These are phyloP conservation scores for Umimayanthus chanpuru DNA, from an alignment of 92 coral and sea anemone genomes.

Conservation along the genomic window DNA sequence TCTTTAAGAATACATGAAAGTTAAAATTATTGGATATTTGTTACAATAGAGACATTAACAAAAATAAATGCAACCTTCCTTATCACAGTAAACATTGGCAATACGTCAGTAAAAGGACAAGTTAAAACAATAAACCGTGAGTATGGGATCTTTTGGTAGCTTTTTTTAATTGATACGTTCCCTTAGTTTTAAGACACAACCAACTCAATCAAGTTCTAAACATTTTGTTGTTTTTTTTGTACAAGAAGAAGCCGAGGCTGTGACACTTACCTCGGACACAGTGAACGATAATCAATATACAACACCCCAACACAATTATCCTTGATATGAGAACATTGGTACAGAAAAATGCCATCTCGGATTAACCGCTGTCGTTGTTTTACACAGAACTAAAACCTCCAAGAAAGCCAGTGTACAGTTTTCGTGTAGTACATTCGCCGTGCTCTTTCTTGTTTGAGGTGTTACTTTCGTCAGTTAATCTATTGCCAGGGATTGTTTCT, in stretches of 20 bases:
- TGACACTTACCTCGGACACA: constrained; percentile 9
- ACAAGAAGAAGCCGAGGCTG: neutral
- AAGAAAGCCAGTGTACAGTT: neutral
- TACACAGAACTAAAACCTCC: neutral
- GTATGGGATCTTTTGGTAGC: no score
- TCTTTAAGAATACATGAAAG: no score
- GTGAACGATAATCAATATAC: neutral
- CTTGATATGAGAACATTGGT: neutral
- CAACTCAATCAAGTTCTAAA: neutral
- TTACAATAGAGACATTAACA: no score
- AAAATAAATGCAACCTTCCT: no score
- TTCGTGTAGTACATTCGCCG: neutral
- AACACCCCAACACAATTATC: neutral
- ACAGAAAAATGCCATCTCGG: neutral
- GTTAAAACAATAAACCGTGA: no score
- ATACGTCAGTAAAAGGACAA: no score
- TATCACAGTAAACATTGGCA: no score
- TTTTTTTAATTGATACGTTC: neutral
- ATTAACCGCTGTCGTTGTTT: neutral
- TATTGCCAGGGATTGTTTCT: no score
- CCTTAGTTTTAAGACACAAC: neutral
- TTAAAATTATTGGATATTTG: no score
- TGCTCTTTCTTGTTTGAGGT: neutral
- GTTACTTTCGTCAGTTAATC: neutral
- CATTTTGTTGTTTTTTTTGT: neutral